phyloP scores from a whole-genome alignment of 2,888 invertebrate genomes.

The Mechanitis messenoides region DNA sequence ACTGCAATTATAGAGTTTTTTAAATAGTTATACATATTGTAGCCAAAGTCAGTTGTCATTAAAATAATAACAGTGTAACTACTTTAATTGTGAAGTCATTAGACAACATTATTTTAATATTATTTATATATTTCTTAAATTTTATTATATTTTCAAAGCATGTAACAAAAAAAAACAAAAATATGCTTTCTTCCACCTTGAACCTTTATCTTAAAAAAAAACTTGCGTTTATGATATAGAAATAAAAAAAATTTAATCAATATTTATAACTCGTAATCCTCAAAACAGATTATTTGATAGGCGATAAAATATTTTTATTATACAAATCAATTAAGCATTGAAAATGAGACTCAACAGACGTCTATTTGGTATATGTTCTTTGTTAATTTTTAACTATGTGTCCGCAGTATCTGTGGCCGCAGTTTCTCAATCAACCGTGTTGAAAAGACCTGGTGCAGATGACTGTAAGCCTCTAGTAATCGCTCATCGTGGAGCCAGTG shows the following conservation, averaged over 20 bases:
- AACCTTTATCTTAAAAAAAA: too few relatives aligned
- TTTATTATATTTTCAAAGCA: too few relatives aligned
- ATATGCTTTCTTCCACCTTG: too few relatives aligned
- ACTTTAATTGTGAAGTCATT: too few relatives aligned
- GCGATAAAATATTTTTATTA: background rate
- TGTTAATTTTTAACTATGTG: constrained; percentile 6
- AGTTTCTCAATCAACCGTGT: background rate
- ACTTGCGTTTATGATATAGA: too few relatives aligned
- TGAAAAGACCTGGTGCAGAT: constrained; percentile 31
- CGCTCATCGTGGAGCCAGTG: constrained; percentile 65
- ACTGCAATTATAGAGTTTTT: too few relatives aligned
- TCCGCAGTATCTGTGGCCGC: background rate
- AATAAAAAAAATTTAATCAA: constrained; percentile 8
- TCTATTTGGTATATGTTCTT: constrained; percentile 13
- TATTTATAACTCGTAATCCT: constrained; percentile 1
- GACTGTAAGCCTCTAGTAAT: constrained; percentile 51
- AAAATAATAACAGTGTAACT: too few relatives aligned
- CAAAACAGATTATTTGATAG: constrained; percentile 11
- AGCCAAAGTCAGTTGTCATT: too few relatives aligned
- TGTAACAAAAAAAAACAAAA: too few relatives aligned
- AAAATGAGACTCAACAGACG: constrained; percentile 15
- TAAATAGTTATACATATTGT: too few relatives aligned
- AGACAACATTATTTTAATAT: too few relatives aligned
- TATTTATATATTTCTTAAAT: too few relatives aligned
- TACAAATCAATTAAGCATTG: constrained; percentile 1